phyloP scores from a whole-genome alignment of 1,140 invertebrate genomes.

The Drosophila repleta region DNA sequence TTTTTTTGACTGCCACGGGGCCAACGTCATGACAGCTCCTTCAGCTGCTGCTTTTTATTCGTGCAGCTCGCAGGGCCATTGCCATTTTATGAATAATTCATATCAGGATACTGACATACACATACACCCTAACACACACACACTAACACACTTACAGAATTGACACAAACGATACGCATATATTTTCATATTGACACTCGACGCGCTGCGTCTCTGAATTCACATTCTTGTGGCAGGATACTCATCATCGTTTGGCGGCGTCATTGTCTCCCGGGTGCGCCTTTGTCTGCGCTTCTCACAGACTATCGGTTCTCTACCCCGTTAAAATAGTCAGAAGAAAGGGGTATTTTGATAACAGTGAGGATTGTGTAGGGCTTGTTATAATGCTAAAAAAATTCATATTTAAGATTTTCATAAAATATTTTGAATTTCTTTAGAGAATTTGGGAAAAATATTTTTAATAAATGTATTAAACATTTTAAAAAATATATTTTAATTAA shows the following conservation, averaged over 20 bases:
- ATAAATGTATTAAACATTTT: too few species aligned
- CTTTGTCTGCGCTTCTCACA: conserved; percentile 58
- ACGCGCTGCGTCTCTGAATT: conserved; percentile 50
- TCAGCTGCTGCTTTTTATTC: conserved; percentile 63
- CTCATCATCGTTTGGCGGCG: conserved; percentile 72
- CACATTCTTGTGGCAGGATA: conserved; percentile 53
- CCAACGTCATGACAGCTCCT: conserved; percentile 54
- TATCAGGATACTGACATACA: conserved; percentile 61
- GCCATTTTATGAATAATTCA: conserved; percentile 82
- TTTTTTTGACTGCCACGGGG: conserved; percentile 49
- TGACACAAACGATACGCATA: conserved; percentile 60
- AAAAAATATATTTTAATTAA: too few species aligned
- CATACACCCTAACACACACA: conserved; percentile 16
- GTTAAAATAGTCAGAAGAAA: not conserved
- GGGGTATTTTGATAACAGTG: not conserved
- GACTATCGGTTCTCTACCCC: conserved; percentile 18
- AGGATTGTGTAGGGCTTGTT: too few species aligned
- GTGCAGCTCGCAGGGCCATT: conserved; percentile 63
- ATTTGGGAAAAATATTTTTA: too few species aligned
- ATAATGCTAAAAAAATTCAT: too few species aligned
- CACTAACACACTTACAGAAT: conserved; percentile 7
- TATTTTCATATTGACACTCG: conserved; percentile 80
- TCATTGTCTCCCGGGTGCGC: conserved; percentile 63
- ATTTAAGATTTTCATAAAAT: too few species aligned
- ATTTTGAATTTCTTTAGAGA: too few species aligned